Evolutionary conservation across 2,888 invertebrate genomes (phyloP), one percentile per base, ranked within the genome.

Genomic region (Adelphocoris suturalis): DNA sequence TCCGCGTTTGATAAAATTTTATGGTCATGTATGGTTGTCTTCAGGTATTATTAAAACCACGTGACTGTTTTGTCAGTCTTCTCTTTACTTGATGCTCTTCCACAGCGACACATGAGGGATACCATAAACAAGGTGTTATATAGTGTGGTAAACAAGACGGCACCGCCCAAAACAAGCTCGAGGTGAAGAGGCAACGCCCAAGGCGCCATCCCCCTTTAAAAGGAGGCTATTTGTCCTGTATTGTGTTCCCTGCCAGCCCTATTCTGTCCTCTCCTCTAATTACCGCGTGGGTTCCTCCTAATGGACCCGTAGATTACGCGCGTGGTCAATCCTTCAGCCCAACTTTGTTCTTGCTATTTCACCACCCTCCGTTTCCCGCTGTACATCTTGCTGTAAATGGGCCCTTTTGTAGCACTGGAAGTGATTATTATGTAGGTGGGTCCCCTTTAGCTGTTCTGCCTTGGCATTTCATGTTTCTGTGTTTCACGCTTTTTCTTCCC

Each of bases 271-370:
- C 68, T 68, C 27, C 68, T 68, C 68, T 68, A 68, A 68, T 68
- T 68, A 68, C 68, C 68, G 68, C 23, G 23, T 68, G 68, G 23
- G 68, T 23, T 19, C 61, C 16, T 61, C 68, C 68, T 68, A 68
- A 68, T 68, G 68, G 68, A 68, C 27, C 23, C 68, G 68, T 68
- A 68, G 68, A 68, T 68, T 68, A 68, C 68, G 23, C 57, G 16
- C 68, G 68, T 68, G 68, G 68, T 68, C 68, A 68, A 68, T 27
- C 68, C 68, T 23, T 68, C 23, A 57, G 57, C 57, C 19, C 57
- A 7, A 57, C 57, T 57, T 57, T n/a, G 57, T 57, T n/a, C 57
- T 14, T 57, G 57, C n/a, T 57, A 5, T 57, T 57, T 57, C 57
- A n/a, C 57, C 57, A n/a, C 57, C 16, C n/a, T n/a, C 19, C 19